Evolutionary conservation across 2,797 vertebrate genomes (phyloP).

Genomic region (Pipistrellus nathusii): DNA sequence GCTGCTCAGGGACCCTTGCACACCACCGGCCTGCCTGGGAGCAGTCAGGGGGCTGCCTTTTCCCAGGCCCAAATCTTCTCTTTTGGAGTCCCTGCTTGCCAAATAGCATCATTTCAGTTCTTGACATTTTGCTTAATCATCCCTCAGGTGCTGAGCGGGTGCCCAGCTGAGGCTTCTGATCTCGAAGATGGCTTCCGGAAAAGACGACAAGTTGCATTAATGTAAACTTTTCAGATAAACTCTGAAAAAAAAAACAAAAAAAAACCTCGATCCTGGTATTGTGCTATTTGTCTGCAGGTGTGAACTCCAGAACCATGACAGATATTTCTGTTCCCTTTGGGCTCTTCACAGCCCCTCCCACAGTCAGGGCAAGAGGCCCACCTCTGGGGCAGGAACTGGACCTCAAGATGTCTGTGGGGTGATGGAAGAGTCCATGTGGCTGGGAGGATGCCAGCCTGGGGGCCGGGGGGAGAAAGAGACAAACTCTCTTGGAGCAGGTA

Average conservation of each 20-base stretch:
- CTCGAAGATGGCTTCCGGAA: slow-evolving; percentile 78
- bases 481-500: background rate
- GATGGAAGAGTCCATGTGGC: background rate
- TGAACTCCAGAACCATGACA: background rate
- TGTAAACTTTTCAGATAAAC: slow-evolving; percentile 75
- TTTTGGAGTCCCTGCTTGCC: background rate
- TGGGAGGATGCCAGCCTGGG: background rate
- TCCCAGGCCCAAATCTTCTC: background rate
- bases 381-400: background rate
- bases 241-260: slow-evolving; percentile 57
- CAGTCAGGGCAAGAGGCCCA: background rate
- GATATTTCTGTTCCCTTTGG: slow-evolving; percentile 55
- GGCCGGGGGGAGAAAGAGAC: too few relatives aligned
- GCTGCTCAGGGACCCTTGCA: background rate
- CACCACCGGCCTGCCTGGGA: background rate
- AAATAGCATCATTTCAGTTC: background rate
- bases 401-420: background rate
- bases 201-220: slow-evolving; percentile 85
- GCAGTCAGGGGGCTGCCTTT: background rate
- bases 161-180: slow-evolving; percentile 60
- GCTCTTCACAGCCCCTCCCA: background rate
- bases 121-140: slow-evolving; percentile 56
- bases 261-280: slow-evolving; percentile 47
- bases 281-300: slow-evolving; percentile 74
- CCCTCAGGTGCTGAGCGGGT: background rate